Percentiles rank a stretch among this genome's conserved stretches.
These are phyloP conservation scores for Epizoanthus illoricatus DNA, from an alignment of 92 coral and sea anemone species.

Conservation along the genomic window DNA sequence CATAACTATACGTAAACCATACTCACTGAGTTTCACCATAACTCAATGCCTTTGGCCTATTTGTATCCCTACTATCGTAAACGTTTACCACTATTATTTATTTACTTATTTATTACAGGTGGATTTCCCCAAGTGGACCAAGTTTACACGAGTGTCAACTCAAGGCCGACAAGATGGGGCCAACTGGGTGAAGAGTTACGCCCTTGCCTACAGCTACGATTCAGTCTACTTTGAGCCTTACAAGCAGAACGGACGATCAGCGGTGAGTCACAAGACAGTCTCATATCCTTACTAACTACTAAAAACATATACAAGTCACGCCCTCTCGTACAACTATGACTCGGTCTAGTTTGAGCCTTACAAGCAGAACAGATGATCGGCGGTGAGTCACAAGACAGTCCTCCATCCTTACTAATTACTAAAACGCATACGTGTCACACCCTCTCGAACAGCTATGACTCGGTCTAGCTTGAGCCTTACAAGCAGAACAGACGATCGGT, in stretches of 20 bases:
- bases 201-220: constrained; percentile 16
- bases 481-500: too few relatives aligned
- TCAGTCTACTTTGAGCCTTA: constrained; percentile 8
- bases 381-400: too few relatives aligned
- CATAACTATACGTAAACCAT: too few relatives aligned
- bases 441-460: too few relatives aligned
- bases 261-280: too few relatives aligned
- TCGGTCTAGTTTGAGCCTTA: too few relatives aligned
- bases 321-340: too few relatives aligned
- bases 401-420: not conserved
- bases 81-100: not conserved
- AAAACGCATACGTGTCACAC: not conserved
- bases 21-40: not conserved
- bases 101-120: not conserved
- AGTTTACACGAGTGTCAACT: constrained; percentile 16
- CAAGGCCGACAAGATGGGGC: constrained; percentile 13
- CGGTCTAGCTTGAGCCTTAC: too few relatives aligned
- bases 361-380: too few relatives aligned
- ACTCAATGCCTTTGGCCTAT: not conserved
- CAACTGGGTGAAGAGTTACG: constrained; percentile 20
- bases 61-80: not conserved
- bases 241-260: too few relatives aligned
- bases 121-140: constrained; percentile 21
- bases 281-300: not conserved
- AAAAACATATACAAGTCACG: not conserved